Base-by-base conservation (phyloP, 2,888 invertebrate genomes). In the Arctia plantaginis region DNA sequence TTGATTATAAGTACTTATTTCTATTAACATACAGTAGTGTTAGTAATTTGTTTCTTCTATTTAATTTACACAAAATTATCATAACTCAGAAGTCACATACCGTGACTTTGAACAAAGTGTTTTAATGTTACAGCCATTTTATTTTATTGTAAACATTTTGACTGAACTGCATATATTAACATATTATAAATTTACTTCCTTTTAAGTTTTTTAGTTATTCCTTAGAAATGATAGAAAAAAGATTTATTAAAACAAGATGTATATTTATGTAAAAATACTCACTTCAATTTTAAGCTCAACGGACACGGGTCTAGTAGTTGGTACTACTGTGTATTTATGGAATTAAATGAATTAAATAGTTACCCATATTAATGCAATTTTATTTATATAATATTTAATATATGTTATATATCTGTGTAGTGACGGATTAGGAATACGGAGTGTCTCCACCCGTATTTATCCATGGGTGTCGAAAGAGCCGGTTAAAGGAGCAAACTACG, bases 321-420 rank as follows among this genome's bases (percentile, higher is more conserved):
- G 20, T 30, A 39, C 66, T 6, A 30, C n/a, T 39, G 41, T 72
- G 39, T 20, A 65, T 55, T 30, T 39, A 72, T 51, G 27, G 27
- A 55, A 70, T n/a, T n/a, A 44, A 72, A 33, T 64, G 30, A 68
- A 73, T 64, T 84, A 82, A 82, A 84, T 55, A 73, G 23, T 76
- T 69, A 72, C 71, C 76, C 69, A 73, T 65, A 68, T 66, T 51
- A 69, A 73, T 67, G 71, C 41, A 78, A 79, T 79, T 81, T 77
- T 77, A 76, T 75, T 66, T 59, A 15, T 18, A 62, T 4, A 30
- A 30, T 15, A 62, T 18, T 23, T 55, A 12, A 41, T 41, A 41
- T 41, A 41, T 41, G 41, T 41, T 8, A 1, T 1, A 3, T 8
- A 41, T 41, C 41, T 8, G 41, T 10, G 41, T 41, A 12, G 41